Percentiles rank a stretch among this genome's conserved stretches.
Conservation (phyloP, 2,797 vertebrate species). For the Pyrocephalus nanus region DNA sequence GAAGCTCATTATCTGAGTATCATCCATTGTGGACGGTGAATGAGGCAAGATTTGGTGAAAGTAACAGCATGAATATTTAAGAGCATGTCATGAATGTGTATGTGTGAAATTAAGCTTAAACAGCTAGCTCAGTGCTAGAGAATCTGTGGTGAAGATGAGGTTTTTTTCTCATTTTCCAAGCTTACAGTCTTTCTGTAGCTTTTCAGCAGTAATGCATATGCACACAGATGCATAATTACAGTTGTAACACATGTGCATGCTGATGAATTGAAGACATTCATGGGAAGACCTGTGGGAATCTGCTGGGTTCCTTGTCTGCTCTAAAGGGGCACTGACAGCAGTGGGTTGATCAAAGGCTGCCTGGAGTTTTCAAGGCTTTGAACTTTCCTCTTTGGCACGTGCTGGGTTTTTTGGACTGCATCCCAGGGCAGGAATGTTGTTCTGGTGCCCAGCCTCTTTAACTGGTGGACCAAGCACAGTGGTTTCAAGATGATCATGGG, state of each 20-base stretch:
- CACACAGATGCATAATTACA: neutral
- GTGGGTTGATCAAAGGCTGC: neutral
- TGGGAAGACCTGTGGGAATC: neutral
- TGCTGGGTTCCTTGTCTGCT: neutral
- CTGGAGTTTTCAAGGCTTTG: neutral
- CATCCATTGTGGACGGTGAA: neutral
- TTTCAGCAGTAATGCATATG: neutral
- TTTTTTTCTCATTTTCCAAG: neutral
- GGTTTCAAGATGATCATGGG: neutral
- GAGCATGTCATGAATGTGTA: neutral
- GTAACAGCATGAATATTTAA: neutral
- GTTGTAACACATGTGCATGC: rapidly evolving
- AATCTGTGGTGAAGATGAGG: neutral
- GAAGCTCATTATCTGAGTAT: neutral
- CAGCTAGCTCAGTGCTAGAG: neutral
- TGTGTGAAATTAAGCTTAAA: neutral
- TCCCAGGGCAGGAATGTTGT: neutral
- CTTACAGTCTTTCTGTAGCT: neutral
- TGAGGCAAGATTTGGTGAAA: neutral
- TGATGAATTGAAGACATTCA: neutral
- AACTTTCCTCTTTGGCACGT: neutral
- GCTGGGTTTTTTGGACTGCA: neutral
- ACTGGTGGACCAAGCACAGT: neutral
- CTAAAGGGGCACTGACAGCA: neutral
- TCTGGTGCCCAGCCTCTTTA: neutral